Base-by-base conservation (phyloP, 2,888 invertebrate genomes). In the Metellina segmentata region DNA sequence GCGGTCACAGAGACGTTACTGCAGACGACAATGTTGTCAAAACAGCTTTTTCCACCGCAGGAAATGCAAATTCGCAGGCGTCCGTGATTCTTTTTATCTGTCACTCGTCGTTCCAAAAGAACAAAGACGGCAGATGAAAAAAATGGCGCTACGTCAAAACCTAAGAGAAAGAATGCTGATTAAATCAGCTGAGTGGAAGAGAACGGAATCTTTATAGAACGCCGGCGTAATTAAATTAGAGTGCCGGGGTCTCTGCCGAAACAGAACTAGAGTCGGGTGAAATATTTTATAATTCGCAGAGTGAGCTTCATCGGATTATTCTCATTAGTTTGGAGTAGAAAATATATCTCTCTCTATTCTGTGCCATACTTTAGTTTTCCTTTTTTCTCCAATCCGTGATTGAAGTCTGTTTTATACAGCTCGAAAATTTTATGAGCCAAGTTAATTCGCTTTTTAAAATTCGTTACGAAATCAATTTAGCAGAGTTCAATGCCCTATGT, bases 221-320 rank as follows among this genome's bases (percentile, higher is more conserved):
- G 85, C n/a, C 53, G 34, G 13, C n/a, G 75, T 85, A 85, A 85
- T 85, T 72, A 85, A 85, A 85, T 85, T 85, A 85, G 75, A 51
- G 61, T 61, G 9, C 53, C 9, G 61, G 19, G 53, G 85, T 61
- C 83, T 53, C 61, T 34, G 61, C 34, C 61, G 61, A 61, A 79
- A 61, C 79, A 79, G 79, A 79, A 34, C 72, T 49, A 11, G 53
- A 61, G 61, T 61, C 61, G 61, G 16, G 74, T 85, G 75, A 85
- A 85, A 85, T 85, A 85, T 85, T 75, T 85, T 53, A 85, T 75
- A 19, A 75, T 20, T n/a, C 48, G n/a, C 7, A 53, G 85, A 52
- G 53, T 75, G 85, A 34, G 53, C 53, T 85, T 85, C n/a, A 75
- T 75, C 34, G 74, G 74, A 85, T 85, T 85, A 53, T 34, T 74